phyloP scores from a whole-genome alignment of 1,140 invertebrate genomes.

The Cephus cinctus region DNA sequence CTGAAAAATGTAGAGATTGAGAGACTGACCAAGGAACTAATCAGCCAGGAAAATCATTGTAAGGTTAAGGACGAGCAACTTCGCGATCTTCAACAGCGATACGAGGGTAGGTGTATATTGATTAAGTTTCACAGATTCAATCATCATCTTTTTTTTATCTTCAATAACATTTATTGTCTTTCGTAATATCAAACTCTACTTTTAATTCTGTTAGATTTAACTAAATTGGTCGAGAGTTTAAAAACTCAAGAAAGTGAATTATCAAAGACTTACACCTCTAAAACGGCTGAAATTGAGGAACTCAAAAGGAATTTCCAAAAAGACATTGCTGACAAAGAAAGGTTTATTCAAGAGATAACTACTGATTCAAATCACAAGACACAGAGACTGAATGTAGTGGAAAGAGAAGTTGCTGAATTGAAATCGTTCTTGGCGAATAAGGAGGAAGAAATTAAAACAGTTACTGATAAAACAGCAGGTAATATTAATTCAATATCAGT shows the following conservation, averaged over 20 bases:
- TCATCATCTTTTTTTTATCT: too few relatives aligned
- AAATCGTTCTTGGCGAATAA: slow-evolving; percentile 42
- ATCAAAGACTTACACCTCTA: slow-evolving; percentile 34
- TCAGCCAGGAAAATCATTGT: slow-evolving; percentile 23
- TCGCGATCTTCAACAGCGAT: too few relatives aligned
- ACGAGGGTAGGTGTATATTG: too few relatives aligned
- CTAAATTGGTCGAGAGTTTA: slow-evolving; percentile 29
- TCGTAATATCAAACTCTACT: too few relatives aligned
- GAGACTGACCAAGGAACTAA: slow-evolving; percentile 49
- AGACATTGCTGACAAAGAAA: slow-evolving; percentile 37
- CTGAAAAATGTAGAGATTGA: slow-evolving; percentile 54
- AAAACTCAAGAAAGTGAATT: slow-evolving; percentile 37
- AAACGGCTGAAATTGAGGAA: slow-evolving; percentile 34
- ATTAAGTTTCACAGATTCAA: too few relatives aligned
- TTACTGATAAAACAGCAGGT: slow-evolving; percentile 45
- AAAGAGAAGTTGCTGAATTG: slow-evolving; percentile 41
- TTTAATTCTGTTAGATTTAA: slow-evolving; percentile 3
- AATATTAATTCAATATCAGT: slow-evolving; percentile 14
- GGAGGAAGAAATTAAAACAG: slow-evolving; percentile 49
- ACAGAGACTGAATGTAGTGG: slow-evolving; percentile 30
- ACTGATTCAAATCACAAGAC: slow-evolving; percentile 33
- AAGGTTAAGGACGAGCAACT: slow-evolving; percentile 34
- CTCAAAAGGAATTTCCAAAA: slow-evolving; percentile 37
- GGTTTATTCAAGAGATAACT: slow-evolving; percentile 38
- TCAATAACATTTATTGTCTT: too few relatives aligned